Conservation (phyloP, 2,113 vertebrate genomes). For the Zingel zingel region DNA sequence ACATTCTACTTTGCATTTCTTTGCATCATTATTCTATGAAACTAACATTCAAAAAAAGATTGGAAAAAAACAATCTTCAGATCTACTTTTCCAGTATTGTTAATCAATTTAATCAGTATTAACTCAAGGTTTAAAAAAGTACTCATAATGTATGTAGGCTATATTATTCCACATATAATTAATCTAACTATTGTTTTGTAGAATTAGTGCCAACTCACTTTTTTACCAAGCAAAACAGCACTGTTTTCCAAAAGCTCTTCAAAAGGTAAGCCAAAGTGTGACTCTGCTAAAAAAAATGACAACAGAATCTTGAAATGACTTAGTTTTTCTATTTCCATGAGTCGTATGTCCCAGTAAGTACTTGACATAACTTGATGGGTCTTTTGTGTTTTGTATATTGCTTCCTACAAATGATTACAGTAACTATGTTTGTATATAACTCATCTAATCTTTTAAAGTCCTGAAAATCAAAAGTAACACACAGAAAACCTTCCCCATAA, state of each 20-base stretch:
- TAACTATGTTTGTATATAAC: not conserved
- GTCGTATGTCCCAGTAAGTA: not conserved
- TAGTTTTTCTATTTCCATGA: not conserved
- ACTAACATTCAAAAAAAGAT: not conserved
- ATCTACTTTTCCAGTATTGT: not conserved
- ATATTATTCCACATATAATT: not conserved
- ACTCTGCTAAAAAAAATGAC: not conserved
- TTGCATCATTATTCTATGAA: not conserved
- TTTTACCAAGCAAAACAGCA: not conserved
- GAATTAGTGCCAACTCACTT: not conserved
- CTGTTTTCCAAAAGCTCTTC: not conserved
- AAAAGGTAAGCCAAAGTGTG: not conserved
- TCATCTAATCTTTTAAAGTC: no score
- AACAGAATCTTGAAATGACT: constrained; percentile 6
- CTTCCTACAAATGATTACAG: not conserved
- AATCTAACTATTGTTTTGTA: not conserved
- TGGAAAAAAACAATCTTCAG: not conserved
- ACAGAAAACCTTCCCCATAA: not conserved
- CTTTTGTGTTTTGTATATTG: not conserved
- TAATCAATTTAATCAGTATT: not conserved
- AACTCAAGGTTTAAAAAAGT: not conserved
- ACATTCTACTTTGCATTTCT: not conserved
- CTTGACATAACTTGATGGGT: not conserved
- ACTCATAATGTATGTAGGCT: no score
- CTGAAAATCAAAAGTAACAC: not conserved